These are phyloP conservation scores for Pelodytes ibericus DNA, from an alignment of 2,797 vertebrate genomes.

Conservation along the genomic window DNA sequence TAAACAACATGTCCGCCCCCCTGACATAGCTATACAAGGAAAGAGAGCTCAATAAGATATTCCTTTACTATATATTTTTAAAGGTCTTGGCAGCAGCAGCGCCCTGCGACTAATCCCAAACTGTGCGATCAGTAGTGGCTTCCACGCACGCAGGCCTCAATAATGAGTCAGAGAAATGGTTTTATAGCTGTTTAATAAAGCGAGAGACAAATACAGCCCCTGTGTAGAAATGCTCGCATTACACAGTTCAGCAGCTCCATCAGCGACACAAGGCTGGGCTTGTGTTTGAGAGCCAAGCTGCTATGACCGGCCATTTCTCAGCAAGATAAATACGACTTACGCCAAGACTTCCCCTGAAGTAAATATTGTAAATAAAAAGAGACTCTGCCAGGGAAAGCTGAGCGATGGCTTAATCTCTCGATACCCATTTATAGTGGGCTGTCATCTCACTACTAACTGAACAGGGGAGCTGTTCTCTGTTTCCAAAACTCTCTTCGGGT, in stretches of 20 bases:
- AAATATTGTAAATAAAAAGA: conserved; percentile 88
- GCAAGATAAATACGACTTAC: conserved; percentile 80
- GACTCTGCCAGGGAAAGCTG: conserved; percentile 76
- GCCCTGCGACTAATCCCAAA: conserved; percentile 40
- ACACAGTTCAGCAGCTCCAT: conserved; percentile 92
- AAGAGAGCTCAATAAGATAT: too few species aligned
- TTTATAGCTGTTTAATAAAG: conserved; percentile 90
- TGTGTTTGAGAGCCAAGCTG: conserved; percentile 86
- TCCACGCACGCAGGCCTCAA: conserved; percentile 66
- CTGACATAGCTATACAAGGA: too few species aligned
- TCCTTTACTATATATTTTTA: too few species aligned
- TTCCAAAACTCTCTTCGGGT: conserved; percentile 66
- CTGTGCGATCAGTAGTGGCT: conserved; percentile 35
- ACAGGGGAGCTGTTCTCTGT: conserved; percentile 68
- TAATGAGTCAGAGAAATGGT: conserved; percentile 80
- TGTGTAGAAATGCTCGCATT: conserved; percentile 83
- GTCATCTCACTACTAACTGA: conserved; percentile 67
- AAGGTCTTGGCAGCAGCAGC: conserved; percentile 37
- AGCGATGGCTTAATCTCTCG: conserved; percentile 80
- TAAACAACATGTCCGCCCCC: too few species aligned
- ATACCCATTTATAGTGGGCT: conserved; percentile 72
- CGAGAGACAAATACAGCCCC: conserved; percentile 84
- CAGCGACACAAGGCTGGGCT: conserved; percentile 83
- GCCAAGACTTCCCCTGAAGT: conserved; percentile 79
- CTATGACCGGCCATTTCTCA: conserved; percentile 80